Base-by-base conservation (phyloP, 1,140 invertebrate genomes). In the Eumeta japonica region DNA sequence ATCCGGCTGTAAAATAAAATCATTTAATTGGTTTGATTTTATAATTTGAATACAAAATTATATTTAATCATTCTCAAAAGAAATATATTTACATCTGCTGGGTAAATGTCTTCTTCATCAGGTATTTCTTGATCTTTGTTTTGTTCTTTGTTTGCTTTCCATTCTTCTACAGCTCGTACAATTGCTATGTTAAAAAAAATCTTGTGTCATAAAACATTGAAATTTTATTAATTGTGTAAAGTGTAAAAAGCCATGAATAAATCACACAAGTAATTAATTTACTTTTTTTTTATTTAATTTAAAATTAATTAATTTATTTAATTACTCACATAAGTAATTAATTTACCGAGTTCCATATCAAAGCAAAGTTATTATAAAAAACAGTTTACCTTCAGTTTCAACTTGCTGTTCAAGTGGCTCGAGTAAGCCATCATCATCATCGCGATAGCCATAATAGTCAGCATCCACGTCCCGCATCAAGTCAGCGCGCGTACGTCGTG, bases 381-480 rank as follows among this genome's bases (percentile, higher is more conserved):
- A 24, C n/a, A 7, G n/a, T 13, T 3, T 66, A 67, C 81, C 79
- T 48, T 81, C 75, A 58, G 85, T 84, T 77, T 97, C 92, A 19
- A 83, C 83, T 54, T 84, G 83, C 39, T 83, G 74, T 76, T 99
- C 97, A 2, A 97, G 58, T 0, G 94, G 94, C 42, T 93, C 76
- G 11, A 99, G 75, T 28, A 97, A 83, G 0, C 95, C 95, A 75
- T 99, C 97, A 59, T 99, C 97, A 58, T 98, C 95, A 74, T 99
- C 96, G 55, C 94, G 77, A 63, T 98, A 99, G 0, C 97, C 97
- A 79, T 99, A 99, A 75, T 99, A 99, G 73, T 97, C 92, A 1
- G 94, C 94, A 77, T 98, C 94, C 13, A 98, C 93, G 55, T 98
- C 89, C 58, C 94, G 90, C 94, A 98, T 98, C 18, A 99, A 75